phyloP scores from a whole-genome alignment of 2,888 invertebrate genomes.

The Harpalus rubripes region DNA sequence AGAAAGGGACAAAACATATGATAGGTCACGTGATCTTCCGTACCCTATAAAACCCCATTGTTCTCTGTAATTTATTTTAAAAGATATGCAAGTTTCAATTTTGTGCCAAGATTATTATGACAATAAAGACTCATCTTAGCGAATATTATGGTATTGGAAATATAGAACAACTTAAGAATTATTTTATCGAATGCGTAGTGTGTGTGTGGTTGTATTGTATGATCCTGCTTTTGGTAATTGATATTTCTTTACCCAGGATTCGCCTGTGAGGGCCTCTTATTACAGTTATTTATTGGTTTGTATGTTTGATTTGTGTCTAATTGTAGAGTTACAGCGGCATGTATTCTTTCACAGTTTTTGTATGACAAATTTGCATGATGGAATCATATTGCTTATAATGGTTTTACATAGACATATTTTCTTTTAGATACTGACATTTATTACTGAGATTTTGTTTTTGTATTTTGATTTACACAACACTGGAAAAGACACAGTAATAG shows the following conservation, averaged over 20 bases:
- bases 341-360: constrained; percentile 15
- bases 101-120: no score
- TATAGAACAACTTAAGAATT: no score
- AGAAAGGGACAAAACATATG: no score
- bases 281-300: constrained; percentile 66
- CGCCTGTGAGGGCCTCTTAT: constrained; percentile 57
- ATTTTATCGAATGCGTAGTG: neutral
- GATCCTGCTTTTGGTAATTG: constrained; percentile 19
- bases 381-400: constrained; percentile 12
- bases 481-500: neutral
- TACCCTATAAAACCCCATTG: no score
- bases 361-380: constrained; percentile 48
- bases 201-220: neutral
- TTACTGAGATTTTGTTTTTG: neutral
- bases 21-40: no score
- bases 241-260: constrained; percentile 56
- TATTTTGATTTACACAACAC: neutral
- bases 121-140: no score
- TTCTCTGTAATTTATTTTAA: no score
- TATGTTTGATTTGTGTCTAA: constrained; percentile 60
- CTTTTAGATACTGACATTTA: neutral
- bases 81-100: no score
- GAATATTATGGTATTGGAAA: no score
- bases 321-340: constrained; percentile 53
- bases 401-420: neutral